Evolutionary conservation across 2,888 invertebrate species (phyloP).

Genomic region (Orchesellides sinensis): DNA sequence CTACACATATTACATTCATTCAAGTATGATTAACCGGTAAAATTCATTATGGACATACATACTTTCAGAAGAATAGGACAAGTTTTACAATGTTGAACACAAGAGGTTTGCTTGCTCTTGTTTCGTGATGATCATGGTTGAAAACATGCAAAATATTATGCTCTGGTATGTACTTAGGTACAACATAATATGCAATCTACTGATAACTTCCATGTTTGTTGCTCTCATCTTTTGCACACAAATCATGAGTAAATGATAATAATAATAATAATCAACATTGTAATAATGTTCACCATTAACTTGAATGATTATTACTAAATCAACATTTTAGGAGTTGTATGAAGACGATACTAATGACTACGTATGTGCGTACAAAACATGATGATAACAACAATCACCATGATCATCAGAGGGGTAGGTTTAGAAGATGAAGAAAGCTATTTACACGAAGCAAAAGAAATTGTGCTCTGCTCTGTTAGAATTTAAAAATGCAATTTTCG

Average conservation of each 20-base stretch:
- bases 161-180: no score
- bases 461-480: no score
- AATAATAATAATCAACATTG: background rate
- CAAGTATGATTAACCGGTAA: background rate
- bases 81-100: slow-evolving; percentile 17
- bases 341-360: slow-evolving; percentile 47
- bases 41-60: background rate
- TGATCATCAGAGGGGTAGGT: no score
- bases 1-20: no score
- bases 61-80: no score
- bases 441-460: no score
- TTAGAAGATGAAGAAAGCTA: no score
- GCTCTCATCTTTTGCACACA: background rate
- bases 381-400: no score
- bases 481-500: no score
- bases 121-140: slow-evolving; percentile 27
- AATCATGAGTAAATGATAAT: background rate
- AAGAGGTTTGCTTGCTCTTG: background rate
- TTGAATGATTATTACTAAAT: slow-evolving; percentile 38
- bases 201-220: background rate
- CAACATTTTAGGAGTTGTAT: slow-evolving; percentile 8
- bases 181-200: background rate
- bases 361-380: no score
- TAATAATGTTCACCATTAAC: slow-evolving; percentile 6
- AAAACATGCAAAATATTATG: background rate